These are phyloP conservation scores for Acanthisitta chloris DNA, from an alignment of 2,113 vertebrate genomes.

Conservation along the genomic window DNA sequence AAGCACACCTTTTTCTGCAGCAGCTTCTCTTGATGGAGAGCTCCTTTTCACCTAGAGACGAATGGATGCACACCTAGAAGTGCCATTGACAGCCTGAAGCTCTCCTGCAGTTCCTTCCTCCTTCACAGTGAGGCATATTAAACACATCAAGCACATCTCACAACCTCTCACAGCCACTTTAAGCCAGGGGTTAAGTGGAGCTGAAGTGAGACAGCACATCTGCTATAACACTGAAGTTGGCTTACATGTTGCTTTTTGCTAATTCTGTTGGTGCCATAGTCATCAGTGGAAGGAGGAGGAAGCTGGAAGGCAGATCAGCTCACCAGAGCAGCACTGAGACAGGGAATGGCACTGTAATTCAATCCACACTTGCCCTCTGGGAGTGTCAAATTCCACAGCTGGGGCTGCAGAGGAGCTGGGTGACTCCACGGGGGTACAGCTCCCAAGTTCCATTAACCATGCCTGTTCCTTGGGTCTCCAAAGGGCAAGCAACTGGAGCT, in stretches of 20 bases:
- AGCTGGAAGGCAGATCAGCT: neutral
- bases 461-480: neutral
- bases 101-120: neutral
- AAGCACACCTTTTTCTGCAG: neutral
- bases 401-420: neutral
- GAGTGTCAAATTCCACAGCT: neutral
- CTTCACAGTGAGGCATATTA: neutral
- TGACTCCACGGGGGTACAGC: neutral
- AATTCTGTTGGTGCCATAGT: neutral
- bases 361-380: neutral
- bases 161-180: neutral
- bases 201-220: neutral
- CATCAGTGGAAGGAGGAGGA: neutral
- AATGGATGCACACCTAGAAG: neutral
- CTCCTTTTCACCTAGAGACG: neutral
- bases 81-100: neutral
- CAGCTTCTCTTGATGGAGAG: neutral
- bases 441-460: neutral
- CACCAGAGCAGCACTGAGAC: neutral
- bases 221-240: neutral
- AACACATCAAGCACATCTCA: neutral
- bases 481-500: neutral
- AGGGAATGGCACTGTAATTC: neutral
- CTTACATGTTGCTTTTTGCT: neutral
- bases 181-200: neutral